These are phyloP conservation scores for Acleris cristana DNA, from an alignment of 2,888 invertebrate species.

Conservation along the genomic window DNA sequence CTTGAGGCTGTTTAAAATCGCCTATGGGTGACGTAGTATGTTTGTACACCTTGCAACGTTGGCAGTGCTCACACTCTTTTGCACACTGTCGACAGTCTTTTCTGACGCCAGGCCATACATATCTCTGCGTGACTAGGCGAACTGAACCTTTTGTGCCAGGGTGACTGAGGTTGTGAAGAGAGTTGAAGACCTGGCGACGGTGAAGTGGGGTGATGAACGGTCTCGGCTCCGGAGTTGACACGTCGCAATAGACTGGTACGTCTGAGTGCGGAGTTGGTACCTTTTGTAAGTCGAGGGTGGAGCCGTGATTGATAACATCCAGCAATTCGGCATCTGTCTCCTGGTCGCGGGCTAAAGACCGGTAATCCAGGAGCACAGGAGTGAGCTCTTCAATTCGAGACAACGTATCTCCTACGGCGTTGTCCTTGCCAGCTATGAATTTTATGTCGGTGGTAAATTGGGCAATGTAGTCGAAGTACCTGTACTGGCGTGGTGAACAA, in stretches of 20 bases:
- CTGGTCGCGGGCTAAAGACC: constrained; percentile 37
- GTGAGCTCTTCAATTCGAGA: too few relatives aligned
- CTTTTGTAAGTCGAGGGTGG: constrained; percentile 38
- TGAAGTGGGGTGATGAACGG: constrained; percentile 50
- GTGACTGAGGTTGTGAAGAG: constrained; percentile 16
- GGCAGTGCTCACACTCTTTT: constrained; percentile 48
- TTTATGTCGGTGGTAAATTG: too few relatives aligned
- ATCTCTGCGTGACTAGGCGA: constrained; percentile 45
- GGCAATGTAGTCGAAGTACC: too few relatives aligned
- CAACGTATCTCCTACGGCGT: too few relatives aligned
- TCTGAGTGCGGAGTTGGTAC: constrained; percentile 13
- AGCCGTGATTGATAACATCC: constrained; percentile 18
- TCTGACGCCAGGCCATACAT: constrained; percentile 53
- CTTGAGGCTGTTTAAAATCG: not conserved
- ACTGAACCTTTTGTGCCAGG: constrained; percentile 3
- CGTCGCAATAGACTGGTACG: constrained; percentile 11
- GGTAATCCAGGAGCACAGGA: not conserved
- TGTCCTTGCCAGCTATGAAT: too few relatives aligned
- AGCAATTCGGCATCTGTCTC: constrained; percentile 39
- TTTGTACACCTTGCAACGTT: constrained; percentile 47
- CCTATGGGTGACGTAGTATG: not conserved
- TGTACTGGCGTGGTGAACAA: too few relatives aligned
- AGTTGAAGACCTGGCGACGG: constrained; percentile 17
- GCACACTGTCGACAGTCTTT: constrained; percentile 47
- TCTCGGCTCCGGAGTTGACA: constrained; percentile 21